Conservation (phyloP, 2,888 invertebrate genomes). For the Magallana nippona region DNA sequence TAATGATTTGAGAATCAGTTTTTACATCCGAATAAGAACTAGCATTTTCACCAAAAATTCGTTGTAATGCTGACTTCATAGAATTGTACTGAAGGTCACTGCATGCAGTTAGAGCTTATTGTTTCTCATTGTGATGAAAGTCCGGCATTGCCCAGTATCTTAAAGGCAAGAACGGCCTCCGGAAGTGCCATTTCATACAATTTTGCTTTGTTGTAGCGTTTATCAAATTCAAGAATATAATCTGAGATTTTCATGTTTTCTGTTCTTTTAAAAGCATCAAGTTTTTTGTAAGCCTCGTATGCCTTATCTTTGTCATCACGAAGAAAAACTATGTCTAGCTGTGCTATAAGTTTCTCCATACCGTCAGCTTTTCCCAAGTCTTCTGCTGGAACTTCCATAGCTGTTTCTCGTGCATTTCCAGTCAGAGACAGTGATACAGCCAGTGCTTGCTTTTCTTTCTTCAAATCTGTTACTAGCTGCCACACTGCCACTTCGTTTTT, state of each 20-base stretch:
- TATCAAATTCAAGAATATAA: conserved; percentile 44
- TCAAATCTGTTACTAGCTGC: conserved; percentile 28
- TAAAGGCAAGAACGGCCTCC: conserved; percentile 40
- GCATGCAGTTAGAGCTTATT: conserved; percentile 41
- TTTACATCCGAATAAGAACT: not conserved
- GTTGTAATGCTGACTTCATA: conserved; percentile 45
- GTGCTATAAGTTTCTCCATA: conserved; percentile 10
- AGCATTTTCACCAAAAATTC: conserved; percentile 34
- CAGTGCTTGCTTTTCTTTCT: conserved; percentile 40
- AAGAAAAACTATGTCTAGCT: conserved; percentile 36
- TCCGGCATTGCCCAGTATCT: conserved; percentile 38
- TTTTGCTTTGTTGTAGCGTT: conserved; percentile 39
- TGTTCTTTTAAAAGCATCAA: conserved; percentile 32
- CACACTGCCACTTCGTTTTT: conserved; percentile 37
- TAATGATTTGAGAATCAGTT: conserved; percentile 32
- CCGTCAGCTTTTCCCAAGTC: conserved; percentile 33
- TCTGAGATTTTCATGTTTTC: conserved; percentile 39
- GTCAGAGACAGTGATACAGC: conserved; percentile 29
- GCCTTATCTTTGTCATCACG: not conserved
- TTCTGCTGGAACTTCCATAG: conserved; percentile 34
- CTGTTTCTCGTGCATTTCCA: conserved; percentile 30
- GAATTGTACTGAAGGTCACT: conserved; percentile 36
- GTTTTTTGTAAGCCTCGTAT: not conserved
- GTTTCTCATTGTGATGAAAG: conserved; percentile 37
- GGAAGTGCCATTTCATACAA: conserved; percentile 42